These are phyloP conservation scores for Synchiropus splendidus DNA, from an alignment of 2,113 vertebrate species.

Conservation along the genomic window DNA sequence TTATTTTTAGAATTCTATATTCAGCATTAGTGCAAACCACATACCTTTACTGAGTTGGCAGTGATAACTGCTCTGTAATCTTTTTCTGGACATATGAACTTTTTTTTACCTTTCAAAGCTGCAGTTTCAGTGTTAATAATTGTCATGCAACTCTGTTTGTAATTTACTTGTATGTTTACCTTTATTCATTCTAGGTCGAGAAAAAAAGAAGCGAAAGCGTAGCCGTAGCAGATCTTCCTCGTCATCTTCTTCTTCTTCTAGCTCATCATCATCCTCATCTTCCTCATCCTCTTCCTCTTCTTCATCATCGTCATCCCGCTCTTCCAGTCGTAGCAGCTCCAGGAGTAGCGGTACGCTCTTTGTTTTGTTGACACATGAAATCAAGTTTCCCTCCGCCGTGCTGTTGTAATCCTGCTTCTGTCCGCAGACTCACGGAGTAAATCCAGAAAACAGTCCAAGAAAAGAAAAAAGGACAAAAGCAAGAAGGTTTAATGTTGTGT, in stretches of 20 bases:
- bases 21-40: too few species aligned
- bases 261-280: slow-evolving; percentile 50
- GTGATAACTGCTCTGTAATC: too few species aligned
- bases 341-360: slow-evolving; percentile 68
- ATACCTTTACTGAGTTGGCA: too few species aligned
- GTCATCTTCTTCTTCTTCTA: slow-evolving; percentile 52
- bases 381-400: neutral
- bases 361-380: neutral
- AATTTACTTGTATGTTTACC: too few species aligned
- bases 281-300: slow-evolving; percentile 67
- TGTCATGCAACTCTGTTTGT: neutral
- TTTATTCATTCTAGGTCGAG: slow-evolving; percentile 56
- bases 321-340: slow-evolving; percentile 56
- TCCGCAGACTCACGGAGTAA: slow-evolving; percentile 65
- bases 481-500: slow-evolving; percentile 69
- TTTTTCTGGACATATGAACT: too few species aligned
- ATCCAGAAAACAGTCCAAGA: slow-evolving; percentile 73
- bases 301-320: slow-evolving; percentile 49
- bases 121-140: neutral
- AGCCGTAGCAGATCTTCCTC: slow-evolving; percentile 78
- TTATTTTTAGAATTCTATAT: too few species aligned
- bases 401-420: neutral
- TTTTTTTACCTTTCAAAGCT: too few species aligned
- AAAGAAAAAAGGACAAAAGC: slow-evolving; percentile 78
- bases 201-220: slow-evolving; percentile 72